Evolutionary conservation across 1,140 invertebrate genomes (phyloP).

Genomic region (Drosophila sp.): DNA sequence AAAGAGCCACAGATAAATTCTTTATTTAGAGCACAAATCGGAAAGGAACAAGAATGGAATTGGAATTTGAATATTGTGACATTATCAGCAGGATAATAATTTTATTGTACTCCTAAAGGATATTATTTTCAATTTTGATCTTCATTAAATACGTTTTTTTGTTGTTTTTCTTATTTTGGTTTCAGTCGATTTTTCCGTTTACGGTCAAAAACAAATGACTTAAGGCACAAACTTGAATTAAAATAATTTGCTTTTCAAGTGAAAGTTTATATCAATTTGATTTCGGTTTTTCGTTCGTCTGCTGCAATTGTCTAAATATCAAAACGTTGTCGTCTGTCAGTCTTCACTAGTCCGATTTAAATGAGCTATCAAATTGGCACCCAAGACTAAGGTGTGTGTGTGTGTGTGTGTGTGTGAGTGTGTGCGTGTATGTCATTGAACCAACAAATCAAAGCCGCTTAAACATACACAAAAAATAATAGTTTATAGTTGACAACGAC

Average conservation of each 20-base stretch:
- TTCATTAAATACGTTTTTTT: background rate
- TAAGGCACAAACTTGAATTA: constrained; percentile 51
- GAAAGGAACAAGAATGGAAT: too few relatives aligned
- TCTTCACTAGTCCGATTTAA: constrained; percentile 59
- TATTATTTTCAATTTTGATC: background rate
- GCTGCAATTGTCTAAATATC: constrained; percentile 64
- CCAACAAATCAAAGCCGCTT: constrained; percentile 75
- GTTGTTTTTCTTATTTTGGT: background rate
- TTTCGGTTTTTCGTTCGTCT: background rate
- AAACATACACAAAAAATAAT: constrained; percentile 61
- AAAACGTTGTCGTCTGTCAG: constrained; percentile 52
- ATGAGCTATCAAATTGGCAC: constrained; percentile 77
- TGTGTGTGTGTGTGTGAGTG: constrained; percentile 52
- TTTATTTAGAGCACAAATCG: too few relatives aligned
- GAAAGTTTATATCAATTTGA: constrained; percentile 51
- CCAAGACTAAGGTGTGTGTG: constrained; percentile 25
- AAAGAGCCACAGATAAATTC: too few relatives aligned
- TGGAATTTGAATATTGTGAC: too few relatives aligned
- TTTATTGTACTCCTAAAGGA: too few relatives aligned
- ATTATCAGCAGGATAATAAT: too few relatives aligned
- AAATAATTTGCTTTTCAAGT: constrained; percentile 59
- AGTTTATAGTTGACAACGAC: constrained; percentile 51
- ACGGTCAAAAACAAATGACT: constrained; percentile 43
- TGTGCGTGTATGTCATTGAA: constrained; percentile 62
- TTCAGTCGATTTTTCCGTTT: constrained; percentile 16